Percentiles rank a stretch among this genome's conserved stretches.
These are phyloP conservation scores for Metridium senile DNA, from an alignment of 92 coral and sea anemone species.

Conservation along the genomic window DNA sequence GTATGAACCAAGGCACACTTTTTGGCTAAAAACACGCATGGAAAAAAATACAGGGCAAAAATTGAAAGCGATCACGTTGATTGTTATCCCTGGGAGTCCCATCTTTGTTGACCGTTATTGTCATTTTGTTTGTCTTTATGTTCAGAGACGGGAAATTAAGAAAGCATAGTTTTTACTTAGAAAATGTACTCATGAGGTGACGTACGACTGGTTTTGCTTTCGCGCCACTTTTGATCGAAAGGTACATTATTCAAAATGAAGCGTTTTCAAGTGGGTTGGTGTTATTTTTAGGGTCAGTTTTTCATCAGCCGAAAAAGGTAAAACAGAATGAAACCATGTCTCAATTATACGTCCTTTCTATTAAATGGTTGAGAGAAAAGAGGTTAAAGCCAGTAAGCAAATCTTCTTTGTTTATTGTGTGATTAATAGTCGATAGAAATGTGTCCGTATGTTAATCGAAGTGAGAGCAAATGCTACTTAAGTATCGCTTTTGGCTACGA, in stretches of 20 bases:
- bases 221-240: too few species aligned
- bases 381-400: constrained; percentile 24
- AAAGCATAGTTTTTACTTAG: constrained; percentile 13
- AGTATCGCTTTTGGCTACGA: constrained; percentile 39
- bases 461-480: constrained; percentile 29
- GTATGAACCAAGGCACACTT: background rate
- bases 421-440: constrained; percentile 12
- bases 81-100: constrained; percentile 3
- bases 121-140: constrained; percentile 25
- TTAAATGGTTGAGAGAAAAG: constrained; percentile 16
- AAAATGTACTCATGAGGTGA: constrained; percentile 15
- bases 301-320: background rate
- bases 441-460: constrained; percentile 10
- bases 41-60: background rate
- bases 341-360: constrained; percentile 13
- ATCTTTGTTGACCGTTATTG: constrained; percentile 36
- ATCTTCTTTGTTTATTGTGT: constrained; percentile 22
- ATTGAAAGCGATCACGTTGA: constrained; percentile 2
- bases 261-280: background rate
- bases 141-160: constrained; percentile 42
- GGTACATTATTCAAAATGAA: too few species aligned
- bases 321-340: background rate
- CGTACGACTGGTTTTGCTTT: constrained; percentile 17
- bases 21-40: background rate
- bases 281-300: too few species aligned